Evolutionary conservation across 2,113 vertebrate genomes (phyloP).

Genomic region (Barbus barbus): DNA sequence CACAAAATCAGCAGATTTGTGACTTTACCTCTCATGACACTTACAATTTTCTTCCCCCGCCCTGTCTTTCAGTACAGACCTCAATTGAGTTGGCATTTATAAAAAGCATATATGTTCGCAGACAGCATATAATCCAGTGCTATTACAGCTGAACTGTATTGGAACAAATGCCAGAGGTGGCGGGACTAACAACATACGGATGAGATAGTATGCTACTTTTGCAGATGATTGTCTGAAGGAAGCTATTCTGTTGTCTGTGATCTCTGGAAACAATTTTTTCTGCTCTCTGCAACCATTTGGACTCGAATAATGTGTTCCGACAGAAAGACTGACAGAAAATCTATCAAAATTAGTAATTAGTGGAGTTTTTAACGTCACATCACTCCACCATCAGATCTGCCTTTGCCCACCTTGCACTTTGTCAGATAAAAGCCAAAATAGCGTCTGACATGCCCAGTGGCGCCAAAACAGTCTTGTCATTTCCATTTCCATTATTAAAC

Average conservation of each 20-base stretch:
- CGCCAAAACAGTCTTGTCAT: conserved; percentile 17
- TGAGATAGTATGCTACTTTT: not conserved
- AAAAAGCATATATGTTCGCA: conserved; percentile 16
- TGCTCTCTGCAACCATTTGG: not conserved
- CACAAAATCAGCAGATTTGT: conserved; percentile 32
- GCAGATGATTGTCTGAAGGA: conserved; percentile 17
- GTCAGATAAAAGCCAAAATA: conserved; percentile 31
- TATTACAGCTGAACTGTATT: conserved; percentile 12
- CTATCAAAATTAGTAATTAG: conserved; percentile 17
- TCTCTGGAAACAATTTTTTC: not conserved
- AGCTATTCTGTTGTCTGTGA: not conserved
- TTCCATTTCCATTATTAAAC: conserved; percentile 31
- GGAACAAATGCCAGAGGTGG: conserved; percentile 25
- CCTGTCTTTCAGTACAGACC: not conserved
- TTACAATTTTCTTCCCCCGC: not conserved
- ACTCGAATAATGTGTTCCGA: not conserved
- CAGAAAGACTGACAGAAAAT: not conserved
- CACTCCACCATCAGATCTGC: not conserved
- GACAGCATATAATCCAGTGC: conserved; percentile 34
- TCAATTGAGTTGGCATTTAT: conserved; percentile 35
- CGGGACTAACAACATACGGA: conserved; percentile 1
- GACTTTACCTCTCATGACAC: conserved; percentile 20
- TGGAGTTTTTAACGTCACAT: conserved; percentile 1
- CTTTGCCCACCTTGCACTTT: conserved; percentile 23
- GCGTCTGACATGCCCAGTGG: conserved; percentile 28